Evolutionary conservation across 2,113 vertebrate genomes (phyloP), one percentile per base, ranked within the genome.

Genomic region (Rhagologus leucostigma): DNA sequence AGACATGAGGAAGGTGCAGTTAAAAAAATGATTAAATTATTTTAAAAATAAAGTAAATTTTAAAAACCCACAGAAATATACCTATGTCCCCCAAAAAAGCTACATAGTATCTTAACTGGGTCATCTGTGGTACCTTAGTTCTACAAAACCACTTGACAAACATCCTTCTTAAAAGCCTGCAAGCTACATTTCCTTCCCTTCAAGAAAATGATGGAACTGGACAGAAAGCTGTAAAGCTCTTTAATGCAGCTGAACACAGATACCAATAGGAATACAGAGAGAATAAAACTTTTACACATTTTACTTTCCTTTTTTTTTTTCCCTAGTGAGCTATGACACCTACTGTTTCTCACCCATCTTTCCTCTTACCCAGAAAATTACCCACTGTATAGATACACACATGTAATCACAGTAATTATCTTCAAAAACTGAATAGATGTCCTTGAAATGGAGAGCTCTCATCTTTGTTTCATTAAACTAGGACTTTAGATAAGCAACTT

Each of bases 41-140:
- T 67, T 49, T 2, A 3, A 33, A 77, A 52, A 26, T 7, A 24
- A 60, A 15, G 52, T 11, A 33, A 39, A 14, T 39, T 39, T 39
- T 39, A 18, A 50, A n/a, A n/a, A 3, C 0, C 4, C 1, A 0
- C n/a, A 24, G 13, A 39, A 87, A 22, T 22, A 52, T 3, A 9
- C 5, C 30, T 42, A 4, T 5, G 13, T 7, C 8, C 30, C 7
- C 15, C 9, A 27, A 46, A 44, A 29, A 42, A 32, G 12, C 15
- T 60, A 29, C 2, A 11, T 2, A 10, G 6, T 19, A 44, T 35
- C 13, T 82, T 69, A 84, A 5, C 7, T 16, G 24, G 24, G 30
- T 68, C 50, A 37, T 44, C 67, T 47, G 13, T 9, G 3, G 4
- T 67, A 57, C 12, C 32, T 39, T n/a, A 29, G 16, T 21, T 6